phyloP scores from a whole-genome alignment of 2,888 invertebrate genomes.

The Trichacis sp. region DNA sequence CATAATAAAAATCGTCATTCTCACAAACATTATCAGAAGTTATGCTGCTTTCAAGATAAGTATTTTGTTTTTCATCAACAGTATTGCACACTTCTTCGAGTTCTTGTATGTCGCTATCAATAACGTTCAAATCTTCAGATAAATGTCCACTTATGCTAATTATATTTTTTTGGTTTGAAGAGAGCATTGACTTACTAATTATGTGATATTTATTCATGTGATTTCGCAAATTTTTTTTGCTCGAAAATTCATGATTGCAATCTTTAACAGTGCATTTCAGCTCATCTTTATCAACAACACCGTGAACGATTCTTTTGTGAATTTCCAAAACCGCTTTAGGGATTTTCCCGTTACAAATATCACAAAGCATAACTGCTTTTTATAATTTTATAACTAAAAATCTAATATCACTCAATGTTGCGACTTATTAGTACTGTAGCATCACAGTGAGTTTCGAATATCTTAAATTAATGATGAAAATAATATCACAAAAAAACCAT shows the following conservation, averaged over 20 bases:
- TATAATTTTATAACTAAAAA: neutral
- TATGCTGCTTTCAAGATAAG: too few species aligned
- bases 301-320: constrained; percentile 5
- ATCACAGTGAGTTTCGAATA: too few species aligned
- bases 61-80: too few species aligned
- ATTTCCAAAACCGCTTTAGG: constrained; percentile 3
- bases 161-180: neutral
- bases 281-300: constrained; percentile 3
- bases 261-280: constrained; percentile 1
- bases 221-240: constrained; percentile 1
- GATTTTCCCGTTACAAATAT: constrained; percentile 4
- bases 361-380: neutral
- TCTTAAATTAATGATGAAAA: too few species aligned
- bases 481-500: too few species aligned
- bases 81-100: neutral
- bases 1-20: too few species aligned
- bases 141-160: neutral
- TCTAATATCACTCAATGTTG: too few species aligned
- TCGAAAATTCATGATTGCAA: neutral
- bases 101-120: neutral
- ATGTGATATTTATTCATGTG: neutral
- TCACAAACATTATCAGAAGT: too few species aligned
- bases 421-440: too few species aligned
- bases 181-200: neutral
- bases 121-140: neutral